These are phyloP conservation scores for Galagoides demidoff DNA, from an alignment of 2,797 vertebrate genomes.

Conservation along the genomic window DNA sequence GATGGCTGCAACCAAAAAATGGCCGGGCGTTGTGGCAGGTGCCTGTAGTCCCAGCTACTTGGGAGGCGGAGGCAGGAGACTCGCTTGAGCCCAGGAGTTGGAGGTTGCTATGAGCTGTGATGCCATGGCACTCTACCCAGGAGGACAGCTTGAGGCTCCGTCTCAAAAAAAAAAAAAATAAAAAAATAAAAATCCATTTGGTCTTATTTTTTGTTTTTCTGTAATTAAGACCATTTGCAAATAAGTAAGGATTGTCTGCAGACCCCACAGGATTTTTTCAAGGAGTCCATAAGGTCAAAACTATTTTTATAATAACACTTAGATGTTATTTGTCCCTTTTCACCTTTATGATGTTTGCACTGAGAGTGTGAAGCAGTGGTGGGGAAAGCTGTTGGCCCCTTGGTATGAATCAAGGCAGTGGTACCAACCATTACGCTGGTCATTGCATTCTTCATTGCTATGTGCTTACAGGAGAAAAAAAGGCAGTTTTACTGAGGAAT, in stretches of 20 bases:
- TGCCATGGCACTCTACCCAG: no score
- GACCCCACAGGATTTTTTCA: neutral
- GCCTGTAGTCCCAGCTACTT: no score
- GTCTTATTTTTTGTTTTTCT: neutral
- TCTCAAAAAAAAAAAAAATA: no score
- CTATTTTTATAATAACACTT: constrained; percentile 5
- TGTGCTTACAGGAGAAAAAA: neutral
- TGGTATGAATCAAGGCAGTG: neutral
- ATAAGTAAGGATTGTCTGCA: neutral
- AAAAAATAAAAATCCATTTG: neutral
- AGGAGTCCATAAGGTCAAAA: neutral
- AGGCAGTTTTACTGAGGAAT: constrained; percentile 9
- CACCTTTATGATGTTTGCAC: neutral
- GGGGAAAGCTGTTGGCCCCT: neutral
- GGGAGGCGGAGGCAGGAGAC: no score
- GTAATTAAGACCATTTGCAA: constrained; percentile 49
- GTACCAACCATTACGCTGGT: neutral
- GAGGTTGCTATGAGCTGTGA: no score
- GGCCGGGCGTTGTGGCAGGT: no score
- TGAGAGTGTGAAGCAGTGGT: neutral
- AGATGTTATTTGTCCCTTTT: neutral
- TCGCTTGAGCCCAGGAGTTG: no score
- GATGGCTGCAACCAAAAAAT: no score
- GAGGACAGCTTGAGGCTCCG: no score
- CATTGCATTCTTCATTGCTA: neutral